These are phyloP conservation scores for Drosophila meridionalis DNA, from an alignment of 2,888 invertebrate species.

Conservation along the genomic window DNA sequence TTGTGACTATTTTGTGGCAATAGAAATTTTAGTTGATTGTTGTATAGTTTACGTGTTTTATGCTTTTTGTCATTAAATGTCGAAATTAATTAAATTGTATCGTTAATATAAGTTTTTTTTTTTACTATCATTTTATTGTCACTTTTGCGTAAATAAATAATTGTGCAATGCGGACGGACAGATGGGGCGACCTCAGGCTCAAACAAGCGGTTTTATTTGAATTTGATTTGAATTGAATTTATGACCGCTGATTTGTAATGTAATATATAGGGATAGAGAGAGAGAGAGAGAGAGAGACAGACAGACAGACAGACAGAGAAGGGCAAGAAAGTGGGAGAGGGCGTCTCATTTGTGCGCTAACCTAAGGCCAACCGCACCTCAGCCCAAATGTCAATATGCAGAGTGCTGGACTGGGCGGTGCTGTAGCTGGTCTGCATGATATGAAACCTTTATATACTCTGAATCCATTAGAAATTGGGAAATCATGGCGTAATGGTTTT, in stretches of 20 bases:
- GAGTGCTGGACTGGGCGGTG: constrained; percentile 11
- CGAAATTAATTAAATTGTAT: constrained; percentile 69
- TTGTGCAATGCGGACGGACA: constrained; percentile 14
- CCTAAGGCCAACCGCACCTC: neutral
- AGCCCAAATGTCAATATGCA: constrained; percentile 17
- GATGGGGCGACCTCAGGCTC: neutral
- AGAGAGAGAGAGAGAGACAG: neutral
- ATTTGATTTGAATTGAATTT: constrained; percentile 61
- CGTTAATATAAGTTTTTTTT: constrained; percentile 48
- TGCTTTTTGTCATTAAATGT: constrained; percentile 43
- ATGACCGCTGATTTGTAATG: constrained; percentile 35
- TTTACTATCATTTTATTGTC: constrained; percentile 52
- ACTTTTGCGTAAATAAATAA: constrained; percentile 54
- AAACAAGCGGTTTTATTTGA: constrained; percentile 44
- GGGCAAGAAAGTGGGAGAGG: too few species aligned
- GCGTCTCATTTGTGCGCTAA: neutral
- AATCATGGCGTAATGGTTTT: neutral
- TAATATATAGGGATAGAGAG: neutral
- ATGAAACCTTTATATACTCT: neutral
- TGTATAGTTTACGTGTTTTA: neutral
- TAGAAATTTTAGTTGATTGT: constrained; percentile 26
- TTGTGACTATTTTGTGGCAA: neutral
- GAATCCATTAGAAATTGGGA: neutral
- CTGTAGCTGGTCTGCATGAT: neutral
- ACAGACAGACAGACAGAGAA: too few species aligned